Conservation (phyloP, 2,797 vertebrate genomes). For the Clarias laeviceps region DNA sequence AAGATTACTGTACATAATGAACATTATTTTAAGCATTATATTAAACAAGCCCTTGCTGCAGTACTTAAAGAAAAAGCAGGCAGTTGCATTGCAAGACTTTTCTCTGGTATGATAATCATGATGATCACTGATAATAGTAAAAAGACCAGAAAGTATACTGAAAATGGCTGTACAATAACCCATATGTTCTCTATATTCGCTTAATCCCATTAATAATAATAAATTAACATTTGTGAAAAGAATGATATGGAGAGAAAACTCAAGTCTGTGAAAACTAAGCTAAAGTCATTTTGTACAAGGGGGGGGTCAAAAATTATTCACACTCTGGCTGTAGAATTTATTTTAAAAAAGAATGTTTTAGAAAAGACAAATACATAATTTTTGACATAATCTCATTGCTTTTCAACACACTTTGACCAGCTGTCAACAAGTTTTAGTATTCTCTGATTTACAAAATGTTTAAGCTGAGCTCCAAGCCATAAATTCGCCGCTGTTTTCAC, state of each 20-base stretch:
- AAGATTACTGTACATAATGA: neutral
- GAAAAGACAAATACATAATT: neutral
- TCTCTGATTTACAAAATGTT: too few relatives aligned
- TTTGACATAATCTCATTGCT: neutral
- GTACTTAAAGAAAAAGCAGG: neutral
- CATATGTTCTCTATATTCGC: neutral
- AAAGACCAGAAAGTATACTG: neutral
- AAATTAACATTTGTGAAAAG: neutral
- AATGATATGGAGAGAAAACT: neutral
- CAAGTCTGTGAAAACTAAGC: too few relatives aligned
- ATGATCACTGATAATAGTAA: neutral
- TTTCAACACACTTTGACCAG: too few relatives aligned
- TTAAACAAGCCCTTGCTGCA: neutral
- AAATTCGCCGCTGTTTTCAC: too few relatives aligned
- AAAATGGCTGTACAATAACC: neutral
- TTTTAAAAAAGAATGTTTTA: too few relatives aligned
- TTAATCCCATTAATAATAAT: neutral
- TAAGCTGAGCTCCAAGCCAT: too few relatives aligned
- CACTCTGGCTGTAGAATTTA: too few relatives aligned
- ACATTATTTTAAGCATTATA: neutral
- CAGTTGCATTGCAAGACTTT: neutral
- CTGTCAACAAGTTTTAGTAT: too few relatives aligned
- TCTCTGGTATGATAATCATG: neutral
- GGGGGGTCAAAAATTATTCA: neutral
- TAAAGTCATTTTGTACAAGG: too few relatives aligned